phyloP scores from a whole-genome alignment of 1,140 invertebrate species.

The Monomorium pharaonis region DNA sequence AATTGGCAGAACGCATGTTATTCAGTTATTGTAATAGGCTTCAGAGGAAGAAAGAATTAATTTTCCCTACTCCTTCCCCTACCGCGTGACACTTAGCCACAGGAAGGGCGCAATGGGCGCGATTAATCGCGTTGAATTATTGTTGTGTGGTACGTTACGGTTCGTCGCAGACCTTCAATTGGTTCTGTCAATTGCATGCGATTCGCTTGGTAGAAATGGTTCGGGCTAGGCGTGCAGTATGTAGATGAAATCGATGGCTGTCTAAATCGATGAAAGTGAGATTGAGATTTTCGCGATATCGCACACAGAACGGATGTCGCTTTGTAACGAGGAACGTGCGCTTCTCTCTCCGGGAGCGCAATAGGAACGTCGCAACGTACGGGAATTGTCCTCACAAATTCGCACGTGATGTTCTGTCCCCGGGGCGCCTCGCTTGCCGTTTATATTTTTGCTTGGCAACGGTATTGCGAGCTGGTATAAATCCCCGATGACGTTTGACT shows the following conservation, averaged over 20 bases:
- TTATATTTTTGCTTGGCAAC: conserved; percentile 49
- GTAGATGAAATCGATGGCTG: neutral
- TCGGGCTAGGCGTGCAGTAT: neutral
- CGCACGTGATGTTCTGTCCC: conserved; percentile 18
- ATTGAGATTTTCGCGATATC: conserved; percentile 24
- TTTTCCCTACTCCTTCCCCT: neutral
- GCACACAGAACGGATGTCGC: neutral
- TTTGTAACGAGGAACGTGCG: neutral
- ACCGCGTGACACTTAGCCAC: neutral
- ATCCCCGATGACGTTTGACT: conserved; percentile 30
- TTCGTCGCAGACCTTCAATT: conserved; percentile 28
- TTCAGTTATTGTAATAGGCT: neutral
- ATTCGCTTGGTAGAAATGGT: neutral
- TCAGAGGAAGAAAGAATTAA: neutral
- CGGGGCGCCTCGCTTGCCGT: conserved; percentile 5
- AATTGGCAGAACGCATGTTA: conserved; percentile 3
- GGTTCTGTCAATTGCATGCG: conserved; percentile 19
- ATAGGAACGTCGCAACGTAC: neutral
- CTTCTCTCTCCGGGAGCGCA: conserved; percentile 3
- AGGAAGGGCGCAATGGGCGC: neutral
- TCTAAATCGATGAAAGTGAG: conserved; percentile 26
- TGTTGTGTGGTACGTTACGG: conserved; percentile 7
- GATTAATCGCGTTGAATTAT: conserved; percentile 38
- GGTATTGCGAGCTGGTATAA: conserved; percentile 14
- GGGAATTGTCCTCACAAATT: conserved; percentile 42